Conservation (phyloP, 1,140 invertebrate species). For the Latrodectus geometricus region DNA sequence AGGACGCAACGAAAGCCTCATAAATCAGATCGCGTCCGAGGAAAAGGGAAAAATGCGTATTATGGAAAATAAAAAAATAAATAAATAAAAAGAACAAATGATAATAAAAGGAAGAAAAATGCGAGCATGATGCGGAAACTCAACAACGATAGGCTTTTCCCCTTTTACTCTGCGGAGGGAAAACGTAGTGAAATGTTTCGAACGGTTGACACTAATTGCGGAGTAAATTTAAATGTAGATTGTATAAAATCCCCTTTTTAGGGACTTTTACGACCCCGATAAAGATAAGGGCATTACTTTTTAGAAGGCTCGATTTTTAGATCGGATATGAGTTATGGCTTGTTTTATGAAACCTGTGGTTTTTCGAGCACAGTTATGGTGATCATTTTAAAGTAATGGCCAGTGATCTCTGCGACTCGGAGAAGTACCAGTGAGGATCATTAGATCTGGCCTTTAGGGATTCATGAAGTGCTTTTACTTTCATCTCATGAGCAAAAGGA, state of each 20-base stretch:
- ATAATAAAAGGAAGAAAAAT: constrained; percentile 45
- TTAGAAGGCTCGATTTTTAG: constrained; percentile 23
- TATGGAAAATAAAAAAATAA: neutral
- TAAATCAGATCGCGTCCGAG: constrained; percentile 46
- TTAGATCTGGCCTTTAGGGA: neutral
- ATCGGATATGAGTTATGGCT: constrained; percentile 31
- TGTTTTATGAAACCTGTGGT: constrained; percentile 15
- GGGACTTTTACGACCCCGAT: constrained; percentile 32
- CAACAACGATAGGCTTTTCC: neutral
- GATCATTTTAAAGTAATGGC: constrained; percentile 26
- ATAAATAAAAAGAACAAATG: constrained; percentile 37
- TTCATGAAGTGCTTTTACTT: too few relatives aligned
- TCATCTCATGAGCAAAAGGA: too few relatives aligned
- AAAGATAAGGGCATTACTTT: constrained; percentile 45
- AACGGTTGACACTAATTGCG: constrained; percentile 47
- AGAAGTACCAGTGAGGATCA: neutral
- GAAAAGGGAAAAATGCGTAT: neutral
- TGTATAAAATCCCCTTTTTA: constrained; percentile 26
- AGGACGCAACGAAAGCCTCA: constrained; percentile 25
- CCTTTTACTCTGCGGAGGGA: neutral
- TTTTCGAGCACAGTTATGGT: constrained; percentile 15
- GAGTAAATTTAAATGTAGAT: constrained; percentile 51
- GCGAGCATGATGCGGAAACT: constrained; percentile 34
- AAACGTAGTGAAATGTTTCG: constrained; percentile 38
- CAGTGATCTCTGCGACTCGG: neutral